A percentile compares a stretch with the other conserved stretches of the same genome.
These are phyloP conservation scores for Numida meleagris DNA, from an alignment of 2,113 vertebrate species.

Conservation along the genomic window DNA sequence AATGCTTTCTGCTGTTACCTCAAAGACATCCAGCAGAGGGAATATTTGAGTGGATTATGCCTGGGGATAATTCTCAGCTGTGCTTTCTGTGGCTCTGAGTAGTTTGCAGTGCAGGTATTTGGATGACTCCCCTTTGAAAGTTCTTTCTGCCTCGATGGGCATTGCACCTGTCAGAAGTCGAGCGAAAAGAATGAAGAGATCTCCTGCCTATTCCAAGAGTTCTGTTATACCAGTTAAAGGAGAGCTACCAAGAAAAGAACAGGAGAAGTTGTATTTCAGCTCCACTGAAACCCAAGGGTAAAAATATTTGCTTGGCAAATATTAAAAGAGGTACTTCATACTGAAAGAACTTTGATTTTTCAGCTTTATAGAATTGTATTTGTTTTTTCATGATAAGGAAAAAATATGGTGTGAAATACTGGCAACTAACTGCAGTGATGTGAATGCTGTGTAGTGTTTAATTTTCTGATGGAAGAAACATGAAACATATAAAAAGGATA, in stretches of 20 bases:
- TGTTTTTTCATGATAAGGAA: neutral
- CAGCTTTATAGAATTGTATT: neutral
- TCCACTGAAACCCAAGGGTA: neutral
- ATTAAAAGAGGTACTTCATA: neutral
- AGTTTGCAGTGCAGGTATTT: neutral
- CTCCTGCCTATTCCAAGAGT: neutral
- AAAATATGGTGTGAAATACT: neutral
- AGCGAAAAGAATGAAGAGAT: neutral
- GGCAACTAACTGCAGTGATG: fast-evolving
- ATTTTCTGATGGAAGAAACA: conserved; percentile 16
- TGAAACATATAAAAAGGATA: conserved; percentile 11
- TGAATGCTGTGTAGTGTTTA: neutral
- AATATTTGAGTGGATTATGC: conserved; percentile 3
- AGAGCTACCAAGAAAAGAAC: conserved; percentile 16
- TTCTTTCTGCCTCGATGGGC: neutral
- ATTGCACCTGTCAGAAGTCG: neutral
- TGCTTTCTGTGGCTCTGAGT: neutral
- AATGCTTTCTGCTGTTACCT: neutral
- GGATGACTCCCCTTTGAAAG: neutral
- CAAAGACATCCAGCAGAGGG: neutral
- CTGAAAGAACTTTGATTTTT: neutral
- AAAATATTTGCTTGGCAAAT: neutral
- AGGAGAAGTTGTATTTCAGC: conserved; percentile 9
- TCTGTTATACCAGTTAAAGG: neutral
- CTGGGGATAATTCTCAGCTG: neutral